Evolutionary conservation across 2,888 invertebrate species (phyloP), one percentile per base, ranked within the genome.

Genomic region (Syrphus vitripennis): DNA sequence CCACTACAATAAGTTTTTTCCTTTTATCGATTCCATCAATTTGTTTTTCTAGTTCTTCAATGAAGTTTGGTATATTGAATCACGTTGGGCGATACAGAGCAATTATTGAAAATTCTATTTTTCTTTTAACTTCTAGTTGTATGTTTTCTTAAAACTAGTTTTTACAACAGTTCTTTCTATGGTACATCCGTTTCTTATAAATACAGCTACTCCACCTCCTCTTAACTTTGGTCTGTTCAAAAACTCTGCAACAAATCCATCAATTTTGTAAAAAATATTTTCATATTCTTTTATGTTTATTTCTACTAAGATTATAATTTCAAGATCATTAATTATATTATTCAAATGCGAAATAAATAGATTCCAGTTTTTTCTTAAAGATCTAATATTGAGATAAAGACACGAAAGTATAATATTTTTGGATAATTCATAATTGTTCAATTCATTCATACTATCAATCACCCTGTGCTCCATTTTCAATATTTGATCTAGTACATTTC

Each of bases 101-200:
- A 4, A 53, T n/a, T 9, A 53, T 37, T 14, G 50, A 14, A 29
- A 48, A 19, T 34, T 31, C 29, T 14, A 12, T 12, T 3, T 57
- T 34, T 16, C 4, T 19, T 34, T 57, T 57, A 31, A 31, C 0
- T 55, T 29, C 31, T 31, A 48, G 10, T 3, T 57, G 71, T 29
- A 71, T 14, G 12, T 55, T 70, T 70, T 57, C 57, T 14, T 48
- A 48, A 12, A 45, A 57, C 9, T 40, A 5, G 37, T 69, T 67
- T 50, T 14, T 24, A 67, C 4, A 3, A 19, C 5, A 53, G 4
- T 40, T 55, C 10, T 55, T 55, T 31, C 34, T 10, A 14, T 26
- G 12, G 26, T 14, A 26, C 6, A 14, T 21, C 12, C 14, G 6
- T 14, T 50, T 26, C 14, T 50, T 50, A 14, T 26, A 26, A 50